A percentile compares a stretch with the other conserved stretches of the same genome.
Conservation (phyloP, 1,140 invertebrate species). For the Diabrotica undecimpunctata region DNA sequence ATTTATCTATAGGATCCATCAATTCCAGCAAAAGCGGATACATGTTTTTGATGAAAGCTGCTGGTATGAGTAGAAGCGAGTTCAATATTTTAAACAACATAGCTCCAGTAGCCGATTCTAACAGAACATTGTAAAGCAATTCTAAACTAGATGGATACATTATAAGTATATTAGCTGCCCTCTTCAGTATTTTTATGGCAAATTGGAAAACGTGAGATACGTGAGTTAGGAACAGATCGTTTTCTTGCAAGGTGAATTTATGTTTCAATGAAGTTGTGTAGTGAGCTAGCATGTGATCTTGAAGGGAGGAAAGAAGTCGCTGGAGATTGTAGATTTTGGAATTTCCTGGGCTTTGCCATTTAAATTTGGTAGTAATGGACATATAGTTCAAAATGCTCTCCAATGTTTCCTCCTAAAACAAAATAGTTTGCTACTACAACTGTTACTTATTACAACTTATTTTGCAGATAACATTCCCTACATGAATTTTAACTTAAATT, state of each 20-base stretch:
- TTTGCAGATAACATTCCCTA: no score
- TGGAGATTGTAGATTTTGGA: conserved; percentile 49
- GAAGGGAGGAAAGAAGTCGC: conserved; percentile 55
- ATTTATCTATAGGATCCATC: conserved; percentile 53
- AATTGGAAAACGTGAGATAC: conserved; percentile 52
- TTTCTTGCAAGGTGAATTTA: conserved; percentile 15
- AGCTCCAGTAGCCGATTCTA: conserved; percentile 54
- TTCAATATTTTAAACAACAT: conserved; percentile 59
- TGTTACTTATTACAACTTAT: no score
- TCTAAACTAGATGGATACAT: conserved; percentile 43
- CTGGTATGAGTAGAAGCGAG: conserved; percentile 55
- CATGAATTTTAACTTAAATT: no score
- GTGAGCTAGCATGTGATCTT: conserved; percentile 60
- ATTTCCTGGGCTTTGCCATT: conserved; percentile 40
- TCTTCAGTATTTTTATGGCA: conserved; percentile 50
- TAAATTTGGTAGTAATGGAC: conserved; percentile 31
- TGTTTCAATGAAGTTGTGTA: conserved; percentile 32
- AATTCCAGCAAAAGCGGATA: conserved; percentile 52
- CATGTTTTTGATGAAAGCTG: conserved; percentile 46
- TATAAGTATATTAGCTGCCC: conserved; percentile 44
- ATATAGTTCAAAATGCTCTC: conserved; percentile 38
- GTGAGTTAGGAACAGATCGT: conserved; percentile 52
- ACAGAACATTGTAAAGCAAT: conserved; percentile 52
- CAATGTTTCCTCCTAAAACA: conserved; percentile 39
- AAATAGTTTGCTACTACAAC: no score